These are phyloP conservation scores for Bryconaethiops microstoma DNA, from an alignment of 2,797 vertebrate species.

Conservation along the genomic window DNA sequence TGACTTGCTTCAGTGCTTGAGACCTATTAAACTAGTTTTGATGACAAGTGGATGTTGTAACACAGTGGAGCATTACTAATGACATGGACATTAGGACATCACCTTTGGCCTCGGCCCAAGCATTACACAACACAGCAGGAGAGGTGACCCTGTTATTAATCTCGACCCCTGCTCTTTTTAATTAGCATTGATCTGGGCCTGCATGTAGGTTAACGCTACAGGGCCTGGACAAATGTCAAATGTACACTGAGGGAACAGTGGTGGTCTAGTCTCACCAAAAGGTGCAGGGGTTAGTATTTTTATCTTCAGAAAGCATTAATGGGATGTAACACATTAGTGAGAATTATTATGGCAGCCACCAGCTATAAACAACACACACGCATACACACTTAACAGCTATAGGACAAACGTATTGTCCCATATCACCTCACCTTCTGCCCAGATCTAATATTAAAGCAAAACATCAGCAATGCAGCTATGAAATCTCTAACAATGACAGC, in stretches of 20 bases:
- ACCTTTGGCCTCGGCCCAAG: neutral
- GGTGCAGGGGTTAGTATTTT: neutral
- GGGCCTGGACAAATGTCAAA: slow-evolving; percentile 42
- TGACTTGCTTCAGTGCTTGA: neutral
- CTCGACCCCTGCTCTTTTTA: slow-evolving; percentile 71
- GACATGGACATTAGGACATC: neutral
- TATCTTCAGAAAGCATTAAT: neutral
- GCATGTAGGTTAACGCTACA: slow-evolving; percentile 62
- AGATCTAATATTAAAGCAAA: slow-evolving; percentile 16
- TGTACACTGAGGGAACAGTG: slow-evolving; percentile 50
- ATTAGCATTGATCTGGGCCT: slow-evolving; percentile 71
- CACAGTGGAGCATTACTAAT: slow-evolving; percentile 1
- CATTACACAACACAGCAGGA: slow-evolving; percentile 29
- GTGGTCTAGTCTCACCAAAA: slow-evolving; percentile 48
- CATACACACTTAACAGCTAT: neutral
- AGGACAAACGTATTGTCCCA: neutral
- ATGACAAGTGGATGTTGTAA: neutral
- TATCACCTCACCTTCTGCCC: slow-evolving; percentile 7
- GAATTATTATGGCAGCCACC: neutral
- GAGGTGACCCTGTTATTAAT: slow-evolving; percentile 67
- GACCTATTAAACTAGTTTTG: slow-evolving; percentile 27
- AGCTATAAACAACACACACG: too few relatives aligned
- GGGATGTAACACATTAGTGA: neutral
- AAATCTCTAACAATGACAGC: slow-evolving; percentile 33
- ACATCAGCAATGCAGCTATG: slow-evolving; percentile 35